Conservation (phyloP, 2,797 vertebrate genomes). For the Macrochelys suwanniensis region DNA sequence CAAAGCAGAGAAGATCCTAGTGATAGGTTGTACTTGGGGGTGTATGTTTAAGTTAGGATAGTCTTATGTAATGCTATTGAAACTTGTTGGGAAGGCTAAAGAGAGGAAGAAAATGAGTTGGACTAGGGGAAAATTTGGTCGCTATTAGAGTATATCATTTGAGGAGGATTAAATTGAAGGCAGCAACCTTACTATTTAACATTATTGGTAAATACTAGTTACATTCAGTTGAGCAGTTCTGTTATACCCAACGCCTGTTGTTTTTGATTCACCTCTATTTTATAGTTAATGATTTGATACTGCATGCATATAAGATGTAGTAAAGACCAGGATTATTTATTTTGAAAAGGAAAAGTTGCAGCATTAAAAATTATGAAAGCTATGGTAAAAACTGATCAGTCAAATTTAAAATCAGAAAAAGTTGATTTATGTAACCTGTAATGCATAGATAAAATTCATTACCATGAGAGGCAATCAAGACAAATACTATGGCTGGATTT, state of each 20-base stretch:
- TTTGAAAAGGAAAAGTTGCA: neutral
- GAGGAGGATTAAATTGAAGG: constrained; percentile 23
- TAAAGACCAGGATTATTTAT: neutral
- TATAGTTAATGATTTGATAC: neutral
- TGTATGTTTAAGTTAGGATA: neutral
- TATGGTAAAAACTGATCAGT: neutral
- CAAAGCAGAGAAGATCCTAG: neutral
- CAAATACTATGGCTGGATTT: neutral
- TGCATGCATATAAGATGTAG: neutral
- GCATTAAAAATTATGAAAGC: neutral
- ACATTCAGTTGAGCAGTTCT: neutral
- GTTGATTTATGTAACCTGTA: neutral
- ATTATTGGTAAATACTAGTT: neutral
- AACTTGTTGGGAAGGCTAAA: neutral
- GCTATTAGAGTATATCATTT: neutral
- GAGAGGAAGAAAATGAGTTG: neutral
- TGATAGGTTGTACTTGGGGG: neutral
- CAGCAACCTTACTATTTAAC: neutral
- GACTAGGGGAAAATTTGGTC: neutral
- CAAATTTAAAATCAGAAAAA: neutral
- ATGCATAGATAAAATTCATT: constrained; percentile 5
- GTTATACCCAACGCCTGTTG: neutral
- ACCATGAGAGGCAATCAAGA: neutral
- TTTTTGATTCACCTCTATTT: neutral
- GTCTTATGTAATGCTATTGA: neutral